Evolutionary conservation across 2,113 vertebrate species (phyloP).

Genomic region (Engraulis encrasicolus): DNA sequence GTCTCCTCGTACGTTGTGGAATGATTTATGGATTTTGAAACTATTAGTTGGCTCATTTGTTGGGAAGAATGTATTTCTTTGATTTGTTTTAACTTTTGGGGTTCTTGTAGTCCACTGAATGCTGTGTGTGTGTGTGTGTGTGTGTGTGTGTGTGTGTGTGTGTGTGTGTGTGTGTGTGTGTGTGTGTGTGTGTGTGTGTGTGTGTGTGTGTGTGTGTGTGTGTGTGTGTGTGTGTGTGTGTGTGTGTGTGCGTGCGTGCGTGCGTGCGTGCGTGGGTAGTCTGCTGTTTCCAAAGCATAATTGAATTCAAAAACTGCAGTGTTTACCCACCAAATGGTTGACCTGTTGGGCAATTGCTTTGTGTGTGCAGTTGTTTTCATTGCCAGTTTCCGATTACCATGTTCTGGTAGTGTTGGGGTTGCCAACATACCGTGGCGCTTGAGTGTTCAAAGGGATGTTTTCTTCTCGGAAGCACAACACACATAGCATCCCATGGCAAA

Average conservation of each 20-base stretch:
- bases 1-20: conserved; percentile 19
- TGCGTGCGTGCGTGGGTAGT: background rate
- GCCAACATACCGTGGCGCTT: background rate
- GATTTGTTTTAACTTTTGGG: no score
- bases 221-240: no score
- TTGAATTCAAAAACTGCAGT: background rate
- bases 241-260: no score
- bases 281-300: background rate
- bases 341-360: background rate
- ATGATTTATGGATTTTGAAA: conserved; percentile 33
- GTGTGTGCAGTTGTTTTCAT: background rate
- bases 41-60: conserved; percentile 54
- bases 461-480: background rate
- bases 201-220: no score
- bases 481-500: background rate
- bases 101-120: no score
- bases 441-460: background rate
- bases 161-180: no score
- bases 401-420: background rate
- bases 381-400: background rate
- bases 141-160: no score
- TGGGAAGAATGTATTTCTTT: conserved; percentile 15
- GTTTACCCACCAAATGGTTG: conserved; percentile 1
- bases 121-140: no score
- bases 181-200: no score